phyloP scores from a whole-genome alignment of 2,113 vertebrate genomes.

The Dasyornis broadbenti region DNA sequence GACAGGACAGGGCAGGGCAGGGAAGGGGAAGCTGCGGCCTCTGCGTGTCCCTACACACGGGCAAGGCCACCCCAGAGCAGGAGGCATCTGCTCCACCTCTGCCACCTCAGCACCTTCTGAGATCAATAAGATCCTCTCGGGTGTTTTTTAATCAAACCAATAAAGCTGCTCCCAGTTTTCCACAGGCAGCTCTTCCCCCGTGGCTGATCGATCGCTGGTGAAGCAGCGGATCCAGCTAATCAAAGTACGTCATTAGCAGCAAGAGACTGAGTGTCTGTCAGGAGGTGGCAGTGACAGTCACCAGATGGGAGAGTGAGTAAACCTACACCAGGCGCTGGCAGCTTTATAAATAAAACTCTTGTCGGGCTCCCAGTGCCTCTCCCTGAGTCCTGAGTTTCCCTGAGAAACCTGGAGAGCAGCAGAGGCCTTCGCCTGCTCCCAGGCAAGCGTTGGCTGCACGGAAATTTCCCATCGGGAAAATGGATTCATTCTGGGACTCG shows the following conservation, averaged over 20 bases:
- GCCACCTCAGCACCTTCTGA: not conserved
- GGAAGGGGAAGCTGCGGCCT: not conserved
- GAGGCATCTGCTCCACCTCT: not conserved
- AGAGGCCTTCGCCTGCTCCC: not conserved
- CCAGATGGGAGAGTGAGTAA: slow-evolving; percentile 48
- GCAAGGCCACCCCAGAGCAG: not conserved
- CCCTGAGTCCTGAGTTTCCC: not conserved
- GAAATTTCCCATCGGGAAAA: not conserved
- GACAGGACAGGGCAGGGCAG: not conserved
- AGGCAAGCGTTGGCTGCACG: fast-evolving
- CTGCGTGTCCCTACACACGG: fast-evolving
- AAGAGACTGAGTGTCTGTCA: not conserved
- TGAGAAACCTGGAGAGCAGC: not conserved
- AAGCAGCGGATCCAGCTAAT: not conserved
- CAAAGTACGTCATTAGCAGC: not conserved
- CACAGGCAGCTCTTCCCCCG: not conserved
- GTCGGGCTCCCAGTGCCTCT: not conserved
- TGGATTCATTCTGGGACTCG: not conserved
- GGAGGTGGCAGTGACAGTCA: slow-evolving; percentile 22
- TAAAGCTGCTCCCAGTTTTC: not conserved
- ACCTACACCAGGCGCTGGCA: slow-evolving; percentile 32
- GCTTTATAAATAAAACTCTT: slow-evolving; percentile 29
- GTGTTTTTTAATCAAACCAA: not conserved
- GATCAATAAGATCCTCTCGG: not conserved
- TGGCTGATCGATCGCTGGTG: not conserved